These are phyloP conservation scores for Stenurella melanura DNA, from an alignment of 2,888 invertebrate species.

Conservation along the genomic window DNA sequence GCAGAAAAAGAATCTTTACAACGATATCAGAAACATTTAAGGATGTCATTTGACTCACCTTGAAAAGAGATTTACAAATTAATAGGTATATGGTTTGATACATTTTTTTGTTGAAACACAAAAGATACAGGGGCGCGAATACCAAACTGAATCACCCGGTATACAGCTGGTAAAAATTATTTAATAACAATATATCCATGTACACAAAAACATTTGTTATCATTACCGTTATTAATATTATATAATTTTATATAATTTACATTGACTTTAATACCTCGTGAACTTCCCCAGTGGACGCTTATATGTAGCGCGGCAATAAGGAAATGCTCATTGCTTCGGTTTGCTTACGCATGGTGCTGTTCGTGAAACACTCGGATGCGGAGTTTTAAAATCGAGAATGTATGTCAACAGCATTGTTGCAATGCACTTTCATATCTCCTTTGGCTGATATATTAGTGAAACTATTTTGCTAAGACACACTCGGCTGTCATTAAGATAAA, in stretches of 20 bases:
- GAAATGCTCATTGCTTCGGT: constrained; percentile 19
- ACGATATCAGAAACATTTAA: too few species aligned
- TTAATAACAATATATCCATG: too few species aligned
- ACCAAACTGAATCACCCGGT: too few species aligned
- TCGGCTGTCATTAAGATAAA: background rate
- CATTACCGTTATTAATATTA: too few species aligned
- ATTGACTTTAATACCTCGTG: background rate
- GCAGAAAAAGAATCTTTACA: too few species aligned
- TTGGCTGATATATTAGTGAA: constrained; percentile 3
- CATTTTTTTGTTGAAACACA: too few species aligned
- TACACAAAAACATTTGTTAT: too few species aligned
- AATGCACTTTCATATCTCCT: constrained; percentile 21
- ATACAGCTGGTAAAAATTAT: too few species aligned
- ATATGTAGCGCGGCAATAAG: constrained; percentile 1
- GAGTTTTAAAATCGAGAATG: constrained; percentile 11
- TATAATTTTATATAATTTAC: background rate
- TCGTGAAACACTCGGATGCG: constrained; percentile 28
- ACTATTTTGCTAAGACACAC: constrained; percentile 8
- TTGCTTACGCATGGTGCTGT: constrained; percentile 3
- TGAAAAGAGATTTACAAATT: too few species aligned
- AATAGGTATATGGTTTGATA: too few species aligned
- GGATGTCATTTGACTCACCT: too few species aligned
- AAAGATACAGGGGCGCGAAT: too few species aligned
- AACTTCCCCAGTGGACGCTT: background rate
- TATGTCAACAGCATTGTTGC: constrained; percentile 17